Evolutionary conservation across 2,113 vertebrate species (phyloP).

Genomic region (Sinocyclocheilus anophthalmus): DNA sequence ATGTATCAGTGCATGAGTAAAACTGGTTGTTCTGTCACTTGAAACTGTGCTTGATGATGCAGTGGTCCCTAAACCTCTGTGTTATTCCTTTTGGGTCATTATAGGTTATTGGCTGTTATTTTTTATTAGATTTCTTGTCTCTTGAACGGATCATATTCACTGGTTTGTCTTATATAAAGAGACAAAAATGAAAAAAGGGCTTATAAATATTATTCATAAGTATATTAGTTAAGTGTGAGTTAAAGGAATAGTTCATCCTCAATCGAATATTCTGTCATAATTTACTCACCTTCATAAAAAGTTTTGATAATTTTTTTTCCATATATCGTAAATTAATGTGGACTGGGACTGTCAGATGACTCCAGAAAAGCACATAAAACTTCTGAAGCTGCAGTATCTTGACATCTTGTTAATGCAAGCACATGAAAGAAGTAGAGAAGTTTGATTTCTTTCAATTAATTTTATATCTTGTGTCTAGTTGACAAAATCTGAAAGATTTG

Average conservation of each 20-base stretch:
- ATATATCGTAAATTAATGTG: neutral
- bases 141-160: neutral
- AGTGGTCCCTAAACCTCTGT: slow-evolving; percentile 49
- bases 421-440: neutral
- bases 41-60: slow-evolving; percentile 28
- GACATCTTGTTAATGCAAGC: neutral
- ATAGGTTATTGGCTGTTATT: neutral
- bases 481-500: neutral
- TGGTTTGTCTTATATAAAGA: neutral
- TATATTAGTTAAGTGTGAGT: neutral
- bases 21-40: slow-evolving; percentile 17
- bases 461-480: neutral
- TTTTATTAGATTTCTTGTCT: neutral
- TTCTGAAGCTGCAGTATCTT: neutral
- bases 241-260: neutral
- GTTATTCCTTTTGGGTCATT: neutral
- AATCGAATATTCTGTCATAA: neutral
- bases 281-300: neutral
- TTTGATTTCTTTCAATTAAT: neutral
- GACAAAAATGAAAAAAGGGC: neutral
- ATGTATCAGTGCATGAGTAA: slow-evolving; percentile 18
- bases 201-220: neutral
- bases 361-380: neutral
- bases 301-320: neutral
- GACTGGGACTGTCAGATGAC: neutral